Conservation (phyloP, 2,888 invertebrate species). For the Cremastinae sp. region DNA sequence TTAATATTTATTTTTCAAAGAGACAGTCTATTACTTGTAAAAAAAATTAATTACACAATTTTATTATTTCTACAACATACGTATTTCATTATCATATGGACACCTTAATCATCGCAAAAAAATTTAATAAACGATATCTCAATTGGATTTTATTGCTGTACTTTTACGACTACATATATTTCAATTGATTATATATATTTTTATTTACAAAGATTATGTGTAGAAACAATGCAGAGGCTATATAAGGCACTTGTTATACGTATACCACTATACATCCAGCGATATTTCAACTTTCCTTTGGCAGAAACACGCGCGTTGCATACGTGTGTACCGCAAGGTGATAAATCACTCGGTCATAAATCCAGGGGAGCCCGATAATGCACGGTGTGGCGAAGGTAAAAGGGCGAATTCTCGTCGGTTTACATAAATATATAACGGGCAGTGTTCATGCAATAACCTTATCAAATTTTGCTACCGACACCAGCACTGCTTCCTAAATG, state of each 20-base stretch:
- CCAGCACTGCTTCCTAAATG: constrained; percentile 24
- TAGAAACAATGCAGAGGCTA: constrained; percentile 30
- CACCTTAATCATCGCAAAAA: no score
- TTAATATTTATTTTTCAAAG: no score
- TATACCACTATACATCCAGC: constrained; percentile 45
- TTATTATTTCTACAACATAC: no score
- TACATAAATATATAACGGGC: constrained; percentile 35
- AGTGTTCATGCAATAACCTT: constrained; percentile 64
- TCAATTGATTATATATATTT: constrained; percentile 9
- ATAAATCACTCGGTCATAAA: constrained; percentile 71
- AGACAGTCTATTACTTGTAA: no score
- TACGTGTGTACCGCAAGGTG: constrained; percentile 41
- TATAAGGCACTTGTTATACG: constrained; percentile 19
- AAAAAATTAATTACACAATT: no score
- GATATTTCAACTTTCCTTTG: constrained; percentile 56
- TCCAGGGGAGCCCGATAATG: constrained; percentile 61
- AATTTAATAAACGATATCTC: no score
- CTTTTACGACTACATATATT: background rate
- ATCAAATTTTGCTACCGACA: constrained; percentile 51
- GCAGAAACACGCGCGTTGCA: constrained; percentile 45
- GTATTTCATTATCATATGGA: no score
- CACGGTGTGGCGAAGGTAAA: constrained; percentile 58
- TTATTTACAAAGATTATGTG: constrained; percentile 15
- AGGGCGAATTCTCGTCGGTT: constrained; percentile 54
- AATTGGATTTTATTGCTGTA: no score